phyloP scores from a whole-genome alignment of 2,113 vertebrate genomes.

The Takifugu flavidus region DNA sequence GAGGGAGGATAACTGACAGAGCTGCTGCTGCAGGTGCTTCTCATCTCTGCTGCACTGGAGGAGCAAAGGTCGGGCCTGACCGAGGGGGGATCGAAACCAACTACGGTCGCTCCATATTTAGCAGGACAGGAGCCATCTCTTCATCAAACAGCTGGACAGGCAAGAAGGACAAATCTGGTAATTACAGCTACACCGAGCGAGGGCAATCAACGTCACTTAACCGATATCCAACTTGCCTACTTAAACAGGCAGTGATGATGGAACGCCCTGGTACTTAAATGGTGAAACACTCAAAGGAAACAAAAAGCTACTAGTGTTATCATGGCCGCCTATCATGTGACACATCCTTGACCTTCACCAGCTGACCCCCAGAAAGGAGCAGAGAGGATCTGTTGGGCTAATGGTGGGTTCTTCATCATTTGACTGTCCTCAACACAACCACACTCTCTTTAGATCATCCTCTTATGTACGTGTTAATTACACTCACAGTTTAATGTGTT shows the following conservation, averaged over 20 bases:
- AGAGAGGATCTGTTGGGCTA: background rate
- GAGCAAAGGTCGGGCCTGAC: constrained; percentile 34
- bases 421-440: background rate
- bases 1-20: constrained; percentile 11
- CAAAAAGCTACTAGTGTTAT: constrained; percentile 49
- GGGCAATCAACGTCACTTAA: constrained; percentile 57
- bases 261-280: constrained; percentile 56
- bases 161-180: constrained; percentile 27
- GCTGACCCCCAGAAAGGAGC: constrained; percentile 4
- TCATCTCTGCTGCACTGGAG: background rate
- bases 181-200: constrained; percentile 19
- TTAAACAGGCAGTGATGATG: constrained; percentile 38
- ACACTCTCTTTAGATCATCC: background rate
- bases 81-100: constrained; percentile 17
- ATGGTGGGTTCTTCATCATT: background rate
- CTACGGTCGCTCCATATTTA: constrained; percentile 28
- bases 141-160: constrained; percentile 16
- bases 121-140: constrained; percentile 6
- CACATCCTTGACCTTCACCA: constrained; percentile 35
- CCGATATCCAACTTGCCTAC: constrained; percentile 36
- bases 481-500: background rate
- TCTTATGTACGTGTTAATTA: constrained; percentile 14
- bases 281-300: constrained; percentile 62
- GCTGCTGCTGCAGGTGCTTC: constrained; percentile 10
- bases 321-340: constrained; percentile 33